phyloP scores from a whole-genome alignment of 2,888 invertebrate species.

The Lasioglossum lativentre region DNA sequence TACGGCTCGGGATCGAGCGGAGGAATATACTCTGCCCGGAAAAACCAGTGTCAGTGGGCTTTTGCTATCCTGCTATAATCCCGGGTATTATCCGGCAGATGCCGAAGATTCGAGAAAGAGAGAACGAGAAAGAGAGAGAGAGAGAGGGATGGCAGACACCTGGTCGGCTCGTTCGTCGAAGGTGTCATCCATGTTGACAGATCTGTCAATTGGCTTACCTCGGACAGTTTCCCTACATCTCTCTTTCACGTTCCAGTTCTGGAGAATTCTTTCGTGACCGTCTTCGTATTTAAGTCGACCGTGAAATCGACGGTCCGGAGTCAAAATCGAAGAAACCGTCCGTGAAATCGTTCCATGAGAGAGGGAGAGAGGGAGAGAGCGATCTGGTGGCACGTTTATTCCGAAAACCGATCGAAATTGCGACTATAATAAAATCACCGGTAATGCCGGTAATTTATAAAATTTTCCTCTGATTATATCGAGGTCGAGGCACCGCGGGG shows the following conservation, averaged over 20 bases:
- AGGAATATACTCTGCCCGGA: slow-evolving; percentile 65
- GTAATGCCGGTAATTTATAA: background rate
- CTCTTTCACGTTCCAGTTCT: slow-evolving; percentile 12
- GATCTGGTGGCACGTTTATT: background rate
- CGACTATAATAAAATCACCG: background rate
- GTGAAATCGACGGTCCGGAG: slow-evolving; percentile 56
- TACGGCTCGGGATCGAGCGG: slow-evolving; percentile 72
- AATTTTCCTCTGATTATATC: background rate
- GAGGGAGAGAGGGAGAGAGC: no score
- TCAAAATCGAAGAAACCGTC: slow-evolving; percentile 52
- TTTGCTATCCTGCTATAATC: slow-evolving; percentile 80
- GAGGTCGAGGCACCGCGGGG: background rate
- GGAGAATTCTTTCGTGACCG: slow-evolving; percentile 32
- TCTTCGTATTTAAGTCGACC: slow-evolving; percentile 58
- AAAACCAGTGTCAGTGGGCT: slow-evolving; percentile 67
- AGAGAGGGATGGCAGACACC: slow-evolving; percentile 71
- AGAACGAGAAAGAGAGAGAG: slow-evolving; percentile 28
- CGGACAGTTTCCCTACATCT: slow-evolving; percentile 47
- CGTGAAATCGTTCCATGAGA: slow-evolving; percentile 31
- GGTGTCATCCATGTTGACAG: slow-evolving; percentile 84
- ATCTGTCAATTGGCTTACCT: slow-evolving; percentile 82
- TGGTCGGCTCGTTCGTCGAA: slow-evolving; percentile 75
- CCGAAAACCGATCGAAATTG: slow-evolving; percentile 8
- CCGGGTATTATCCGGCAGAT: slow-evolving; percentile 83
- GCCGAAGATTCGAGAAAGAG: slow-evolving; percentile 64